Base-by-base conservation (phyloP, 2,888 invertebrate genomes). In the Aspidiotus destructor region DNA sequence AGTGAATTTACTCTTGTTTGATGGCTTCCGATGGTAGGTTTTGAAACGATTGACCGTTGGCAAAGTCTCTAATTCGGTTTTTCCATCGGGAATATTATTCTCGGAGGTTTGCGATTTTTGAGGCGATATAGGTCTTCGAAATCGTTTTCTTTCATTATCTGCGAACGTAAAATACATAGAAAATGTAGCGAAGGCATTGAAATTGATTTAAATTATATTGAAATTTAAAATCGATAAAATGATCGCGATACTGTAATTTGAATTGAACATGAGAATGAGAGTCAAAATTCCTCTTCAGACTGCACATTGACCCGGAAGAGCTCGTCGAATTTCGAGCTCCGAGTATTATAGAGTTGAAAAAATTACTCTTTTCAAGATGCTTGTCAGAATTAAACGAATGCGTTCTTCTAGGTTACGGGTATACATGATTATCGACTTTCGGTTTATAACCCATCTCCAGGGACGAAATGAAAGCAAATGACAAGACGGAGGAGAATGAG, bases 91-190 rank as follows among this genome's bases (percentile, higher is more conserved):
- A 44, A 67, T 52, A 10, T 60, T 60, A 17, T 67, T 67, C n/a
- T 67, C 67, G 42, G 57, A 44, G 7, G 16, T 10, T 48, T 58
- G 67, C 9, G 67, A n/a, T 60, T 52, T 67, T 28, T 40, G 48
- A 11, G 48, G 16, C 13, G 60, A 57, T 13, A 41, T 8, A 17
- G 67, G 67, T 44, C 67, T 42, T 60, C 67, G 15, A 48, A 60
- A 67, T 67, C 67, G 6, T 60, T 67, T 67, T 48, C 67, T 15
- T 58, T 67, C 67, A 60, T 60, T 67, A 16, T 42, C 67, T 67
- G 54, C 7, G 28, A 48, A 52, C 13, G 17, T 28, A 52, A 44
- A 62, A 62, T 0, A 16, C 44, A 62, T 42, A 40, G 2, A 60
- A 2, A n/a, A 52, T 13, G n/a, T 52, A 28, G 28, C 28, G 28